Base-by-base conservation (phyloP, 2,113 vertebrate species). In the Chiloscyllium plagiosum region DNA sequence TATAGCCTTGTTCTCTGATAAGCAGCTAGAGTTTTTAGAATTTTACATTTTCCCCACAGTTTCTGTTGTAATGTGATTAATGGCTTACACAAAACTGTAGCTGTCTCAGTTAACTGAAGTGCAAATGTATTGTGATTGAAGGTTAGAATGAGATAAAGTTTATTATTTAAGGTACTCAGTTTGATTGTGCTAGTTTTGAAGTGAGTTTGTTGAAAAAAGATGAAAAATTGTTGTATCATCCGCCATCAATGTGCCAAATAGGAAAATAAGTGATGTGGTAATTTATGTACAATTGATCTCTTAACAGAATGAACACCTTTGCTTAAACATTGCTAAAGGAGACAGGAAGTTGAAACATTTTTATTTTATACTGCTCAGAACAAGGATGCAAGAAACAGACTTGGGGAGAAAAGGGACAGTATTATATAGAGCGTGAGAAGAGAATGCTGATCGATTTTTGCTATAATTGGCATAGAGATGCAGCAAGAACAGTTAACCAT, bases 261-360 rank as follows among this genome's bases (percentile, higher is more conserved):
- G 24, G 80, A 47, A 83, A 52, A 52, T 61, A n/a, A 66, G 19
- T 66, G 56, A n/a, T 56, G 80, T 83, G 6, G 61, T 93, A 37
- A 93, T 93, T 68, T 66, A 93, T 93, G 61, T 33, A 93, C 56
- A 68, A 7, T 65, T 19, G 15, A 92, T 37, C 29, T 92, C n/a
- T n/a, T 93, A 66, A 66, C 86, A 66, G 78, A 83, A 61, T 92
- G 89, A 92, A n/a, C n/a, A 93, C 4, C 61, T 68, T 93, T 93
- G 61, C 56, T 61, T 61, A 12, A 10, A 61, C 10, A 61, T 61
- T 61, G 56, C 56, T 61, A 61, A 61, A 61, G 10, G 56, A 61
- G 56, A 12, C 5, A 61, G 10, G 56, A 61, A 61, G 56, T 61
- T 61, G 12, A 61, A 61, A 12, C 56, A 47, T 61, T 61, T 61